These are phyloP conservation scores for Rattus rattus DNA, from an alignment of 2,113 vertebrate genomes.

Conservation along the genomic window DNA sequence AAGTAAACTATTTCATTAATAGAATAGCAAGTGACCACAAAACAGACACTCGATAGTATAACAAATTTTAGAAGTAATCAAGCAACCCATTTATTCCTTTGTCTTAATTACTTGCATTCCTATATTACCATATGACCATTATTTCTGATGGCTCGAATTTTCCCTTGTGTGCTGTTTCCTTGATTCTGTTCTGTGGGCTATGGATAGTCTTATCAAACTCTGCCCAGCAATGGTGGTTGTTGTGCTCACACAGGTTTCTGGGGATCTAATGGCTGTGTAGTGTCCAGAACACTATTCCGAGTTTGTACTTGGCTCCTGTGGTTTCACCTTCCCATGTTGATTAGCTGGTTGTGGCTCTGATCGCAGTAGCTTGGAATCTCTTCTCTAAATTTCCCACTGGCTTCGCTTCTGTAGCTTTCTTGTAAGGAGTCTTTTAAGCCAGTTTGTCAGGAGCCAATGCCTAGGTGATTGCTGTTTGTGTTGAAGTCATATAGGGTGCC, in stretches of 20 bases:
- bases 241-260: background rate
- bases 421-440: background rate
- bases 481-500: background rate
- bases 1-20: background rate
- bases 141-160: background rate
- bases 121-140: background rate
- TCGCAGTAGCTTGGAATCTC: background rate
- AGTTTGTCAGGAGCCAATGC: background rate
- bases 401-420: background rate
- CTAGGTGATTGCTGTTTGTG: background rate
- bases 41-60: background rate
- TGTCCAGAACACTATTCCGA: background rate
- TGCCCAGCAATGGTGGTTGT: background rate
- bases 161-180: background rate
- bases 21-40: background rate
- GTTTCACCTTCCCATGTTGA: background rate
- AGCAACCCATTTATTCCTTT: too few species aligned
- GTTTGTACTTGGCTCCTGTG: background rate
- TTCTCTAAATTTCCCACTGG: background rate
- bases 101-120: too few species aligned
- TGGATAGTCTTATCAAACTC: background rate
- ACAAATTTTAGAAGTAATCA: background rate
- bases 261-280: background rate
- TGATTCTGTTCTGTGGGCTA: background rate
- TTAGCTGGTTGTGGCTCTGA: background rate